Conservation (phyloP, 1,140 invertebrate species). For the Hestina assimilis region DNA sequence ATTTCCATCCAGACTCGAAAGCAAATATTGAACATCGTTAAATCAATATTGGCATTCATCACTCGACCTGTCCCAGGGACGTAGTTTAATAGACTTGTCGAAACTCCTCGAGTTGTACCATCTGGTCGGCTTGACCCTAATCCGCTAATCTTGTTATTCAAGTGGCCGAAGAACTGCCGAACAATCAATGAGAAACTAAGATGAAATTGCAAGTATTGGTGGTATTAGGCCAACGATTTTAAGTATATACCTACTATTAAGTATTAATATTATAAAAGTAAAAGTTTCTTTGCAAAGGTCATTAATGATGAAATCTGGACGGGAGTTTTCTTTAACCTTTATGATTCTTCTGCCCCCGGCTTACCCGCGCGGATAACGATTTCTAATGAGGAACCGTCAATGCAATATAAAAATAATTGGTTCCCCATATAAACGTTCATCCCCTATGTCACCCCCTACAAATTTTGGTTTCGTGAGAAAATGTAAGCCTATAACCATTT, state of each 20-base stretch:
- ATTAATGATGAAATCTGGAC: too few relatives aligned
- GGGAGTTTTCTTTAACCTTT: too few relatives aligned
- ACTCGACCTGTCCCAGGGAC: not conserved
- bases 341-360: too few relatives aligned
- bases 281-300: too few relatives aligned
- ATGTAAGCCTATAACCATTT: too few relatives aligned
- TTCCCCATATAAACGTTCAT: not conserved
- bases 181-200: not conserved
- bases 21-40: not conserved
- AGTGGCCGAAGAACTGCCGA: not conserved
- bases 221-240: not conserved
- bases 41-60: slow-evolving; percentile 11
- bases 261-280: too few relatives aligned
- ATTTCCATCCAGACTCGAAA: not conserved
- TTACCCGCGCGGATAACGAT: too few relatives aligned
- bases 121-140: slow-evolving; percentile 11
- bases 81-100: slow-evolving; percentile 2
- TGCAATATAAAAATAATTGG: too few relatives aligned
- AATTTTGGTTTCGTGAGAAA: too few relatives aligned
- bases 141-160: slow-evolving; percentile 5
- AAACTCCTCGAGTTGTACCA: not conserved
- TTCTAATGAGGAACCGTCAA: too few relatives aligned
- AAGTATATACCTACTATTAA: not conserved
- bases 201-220: not conserved
- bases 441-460: too few relatives aligned